Conservation (phyloP, 1,140 invertebrate genomes). For the Trypoxylus dichotomus region DNA sequence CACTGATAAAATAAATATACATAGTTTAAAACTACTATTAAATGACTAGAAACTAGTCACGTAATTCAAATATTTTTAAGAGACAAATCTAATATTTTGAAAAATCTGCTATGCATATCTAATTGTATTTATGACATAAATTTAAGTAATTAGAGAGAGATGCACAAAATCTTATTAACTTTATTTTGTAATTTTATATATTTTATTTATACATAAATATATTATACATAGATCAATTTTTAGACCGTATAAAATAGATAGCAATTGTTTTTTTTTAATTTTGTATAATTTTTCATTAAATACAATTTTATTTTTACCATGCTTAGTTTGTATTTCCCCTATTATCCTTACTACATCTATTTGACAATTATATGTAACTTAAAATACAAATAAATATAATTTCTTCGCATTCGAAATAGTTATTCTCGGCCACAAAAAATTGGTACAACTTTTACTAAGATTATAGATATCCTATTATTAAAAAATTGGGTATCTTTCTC, state of each 20-base stretch:
- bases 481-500: too few relatives aligned
- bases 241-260: slow-evolving; percentile 47
- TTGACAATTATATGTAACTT: background rate
- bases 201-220: slow-evolving; percentile 42
- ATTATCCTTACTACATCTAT: background rate
- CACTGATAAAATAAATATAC: slow-evolving; percentile 48
- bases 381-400: too few relatives aligned
- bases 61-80: slow-evolving; percentile 45
- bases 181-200: slow-evolving; percentile 34
- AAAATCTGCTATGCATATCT: slow-evolving; percentile 44
- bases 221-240: slow-evolving; percentile 44
- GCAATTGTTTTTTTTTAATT: slow-evolving; percentile 48
- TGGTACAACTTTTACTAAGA: too few relatives aligned
- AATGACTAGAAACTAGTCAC: slow-evolving; percentile 52
- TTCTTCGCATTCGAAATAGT: too few relatives aligned
- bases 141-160: slow-evolving; percentile 36
- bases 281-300: slow-evolving; percentile 50
- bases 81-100: slow-evolving; percentile 40
- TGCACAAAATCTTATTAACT: slow-evolving; percentile 36
- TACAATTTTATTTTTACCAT: slow-evolving; percentile 50
- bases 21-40: slow-evolving; percentile 42
- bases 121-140: slow-evolving; percentile 49
- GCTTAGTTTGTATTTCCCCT: background rate
- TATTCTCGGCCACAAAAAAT: too few relatives aligned
- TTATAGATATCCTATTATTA: too few relatives aligned